A percentile compares a stretch with the other conserved stretches of the same genome.
Evolutionary conservation across 1,140 invertebrate genomes (phyloP).

Genomic region (Philotrypesis tridentata): DNA sequence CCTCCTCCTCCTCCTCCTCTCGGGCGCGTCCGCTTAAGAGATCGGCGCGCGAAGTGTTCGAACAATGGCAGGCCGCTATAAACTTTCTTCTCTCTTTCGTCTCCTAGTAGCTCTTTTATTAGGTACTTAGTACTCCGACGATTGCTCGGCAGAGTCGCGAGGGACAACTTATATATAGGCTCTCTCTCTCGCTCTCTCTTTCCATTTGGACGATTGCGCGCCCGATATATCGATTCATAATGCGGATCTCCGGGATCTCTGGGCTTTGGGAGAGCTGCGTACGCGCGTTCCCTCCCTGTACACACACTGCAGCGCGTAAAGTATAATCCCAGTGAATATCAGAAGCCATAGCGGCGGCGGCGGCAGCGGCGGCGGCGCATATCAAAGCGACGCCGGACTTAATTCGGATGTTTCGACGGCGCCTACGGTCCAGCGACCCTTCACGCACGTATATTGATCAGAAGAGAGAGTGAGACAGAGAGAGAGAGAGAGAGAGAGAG

Average conservation of each 20-base stretch:
- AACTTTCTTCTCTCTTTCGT: not conserved
- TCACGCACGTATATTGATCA: constrained; percentile 21
- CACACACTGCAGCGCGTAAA: not conserved
- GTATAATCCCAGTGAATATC: not conserved
- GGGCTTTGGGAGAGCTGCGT: too few species aligned
- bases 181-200: not conserved
- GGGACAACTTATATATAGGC: not conserved
- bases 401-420: constrained; percentile 27
- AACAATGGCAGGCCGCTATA: constrained; percentile 54
- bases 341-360: not conserved
- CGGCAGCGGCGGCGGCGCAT: not conserved
- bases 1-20: not conserved
- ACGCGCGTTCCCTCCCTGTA: too few species aligned
- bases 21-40: not conserved
- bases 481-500: not conserved
- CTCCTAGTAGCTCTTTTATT: constrained; percentile 17
- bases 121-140: constrained; percentile 32
- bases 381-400: constrained; percentile 20
- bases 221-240: not conserved
- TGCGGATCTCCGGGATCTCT: too few species aligned
- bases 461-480: not conserved
- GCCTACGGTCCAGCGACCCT: constrained; percentile 1
- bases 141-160: not conserved
- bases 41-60: constrained; percentile 47
- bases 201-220: not conserved